These are phyloP conservation scores for Proteles cristata DNA, from an alignment of 2,113 vertebrate species.

Conservation along the genomic window DNA sequence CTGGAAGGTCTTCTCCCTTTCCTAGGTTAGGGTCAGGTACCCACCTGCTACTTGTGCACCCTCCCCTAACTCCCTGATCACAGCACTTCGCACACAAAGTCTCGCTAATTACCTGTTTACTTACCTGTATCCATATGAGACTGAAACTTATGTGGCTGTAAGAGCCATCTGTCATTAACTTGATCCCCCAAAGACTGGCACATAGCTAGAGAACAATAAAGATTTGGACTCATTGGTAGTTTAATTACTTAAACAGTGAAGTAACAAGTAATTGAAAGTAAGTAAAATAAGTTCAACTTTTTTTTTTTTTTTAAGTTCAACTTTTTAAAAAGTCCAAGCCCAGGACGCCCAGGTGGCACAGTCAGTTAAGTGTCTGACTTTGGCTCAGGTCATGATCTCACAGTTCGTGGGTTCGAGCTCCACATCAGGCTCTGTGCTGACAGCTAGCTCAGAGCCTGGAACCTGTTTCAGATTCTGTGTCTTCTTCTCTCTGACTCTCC, in stretches of 20 bases:
- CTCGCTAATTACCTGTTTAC: background rate
- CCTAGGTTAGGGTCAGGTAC: background rate
- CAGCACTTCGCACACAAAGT: background rate
- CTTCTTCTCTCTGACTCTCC: too few relatives aligned
- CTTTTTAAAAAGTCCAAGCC: too few relatives aligned
- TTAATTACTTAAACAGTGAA: background rate
- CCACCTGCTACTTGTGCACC: background rate
- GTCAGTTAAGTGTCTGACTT: too few relatives aligned
- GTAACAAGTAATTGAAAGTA: background rate
- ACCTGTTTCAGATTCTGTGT: too few relatives aligned
- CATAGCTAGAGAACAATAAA: background rate
- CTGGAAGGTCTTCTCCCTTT: background rate
- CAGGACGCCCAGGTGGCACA: too few relatives aligned
- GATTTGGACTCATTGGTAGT: background rate
- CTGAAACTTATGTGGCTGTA: background rate
- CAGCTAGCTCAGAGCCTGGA: too few relatives aligned
- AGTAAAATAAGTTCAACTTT: conserved; percentile 5
- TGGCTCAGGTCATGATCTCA: too few relatives aligned
- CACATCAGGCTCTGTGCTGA: too few relatives aligned
- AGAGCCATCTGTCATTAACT: background rate
- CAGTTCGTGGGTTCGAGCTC: too few relatives aligned
- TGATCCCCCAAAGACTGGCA: background rate
- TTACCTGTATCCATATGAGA: background rate
- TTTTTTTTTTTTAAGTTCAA: too few relatives aligned
- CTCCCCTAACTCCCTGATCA: background rate